Base-by-base conservation (phyloP, 1,140 invertebrate genomes). In the Lucilia cuprina region DNA sequence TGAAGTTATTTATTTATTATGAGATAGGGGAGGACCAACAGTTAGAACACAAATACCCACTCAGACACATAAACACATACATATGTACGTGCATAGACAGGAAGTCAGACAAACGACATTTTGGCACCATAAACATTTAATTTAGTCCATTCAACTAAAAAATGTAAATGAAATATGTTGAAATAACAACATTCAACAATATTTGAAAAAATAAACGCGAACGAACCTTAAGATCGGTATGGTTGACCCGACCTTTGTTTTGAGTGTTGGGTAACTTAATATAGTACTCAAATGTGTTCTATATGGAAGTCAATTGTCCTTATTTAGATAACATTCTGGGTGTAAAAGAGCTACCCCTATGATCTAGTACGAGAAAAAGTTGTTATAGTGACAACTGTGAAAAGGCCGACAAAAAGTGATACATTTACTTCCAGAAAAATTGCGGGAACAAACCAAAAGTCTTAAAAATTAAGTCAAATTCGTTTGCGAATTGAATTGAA, bases 1-100 rank as follows among this genome's bases (percentile, higher is more conserved):
- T 80, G 77, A 80, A 80, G 77, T 80, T 80, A 80, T 80, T 80
- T 80, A 80, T 80, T 80, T 80, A 80, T 80, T 80, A 80, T 80
- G 65, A 7, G 65, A 5, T 70, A 9, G n/a, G 10, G 65, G 3
- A 70, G n/a, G 17, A 70, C 65, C 3, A 21, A 70, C 19, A n/a
- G 34, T 78, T 74, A 34, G 35, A n/a, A 41, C 14, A 30, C 12
- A 17, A 75, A 25, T 41, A 41, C 41, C 10, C 41, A 75, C 21
- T 12, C 74, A 75, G n/a, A 75, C 74, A 74, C 70, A 25, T 30
- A 7, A 30, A 30, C 25, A 30, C 70, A 30, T 9, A 74, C 70
- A 8, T n/a, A 74, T 74, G 30, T 12, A 12, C 8, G 34, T n/a
- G 41, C n/a, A 14, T 12, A 55, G 50, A 13, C 41, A 49, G 77